Evolutionary conservation across 2,113 vertebrate species (phyloP), one percentile per base, ranked within the genome.

Genomic region (Misgurnus mizolepis): DNA sequence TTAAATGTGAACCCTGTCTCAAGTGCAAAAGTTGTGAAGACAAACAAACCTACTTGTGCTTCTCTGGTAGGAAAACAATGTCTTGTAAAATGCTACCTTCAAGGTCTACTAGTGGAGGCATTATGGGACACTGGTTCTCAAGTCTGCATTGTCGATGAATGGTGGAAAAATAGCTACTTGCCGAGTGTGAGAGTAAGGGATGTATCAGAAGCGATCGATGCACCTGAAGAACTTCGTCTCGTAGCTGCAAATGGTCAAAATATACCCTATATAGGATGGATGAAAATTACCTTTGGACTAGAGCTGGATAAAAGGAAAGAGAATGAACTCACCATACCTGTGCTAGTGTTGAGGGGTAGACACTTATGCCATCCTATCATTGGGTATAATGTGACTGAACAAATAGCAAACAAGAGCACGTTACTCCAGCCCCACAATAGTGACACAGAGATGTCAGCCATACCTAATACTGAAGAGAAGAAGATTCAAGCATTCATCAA

Each of bases 121-220:
- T 74, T 83, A 14, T 86, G 85, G 83, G 73, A 85, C 41, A 83
- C 76, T 0, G 85, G 81, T 10, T 86, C 86, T 39, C 81, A 83
- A 73, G 82, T 85, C 0, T 80, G 68, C 14, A 79, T 85, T 15
- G 70, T 88, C 14, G 47, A 81, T 86, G 79, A 89, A 10, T 4
- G 4, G 43, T 82, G 81, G 81, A 85, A 78, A 75, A 34, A 41
- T 2, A 5, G 53, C 5, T 3, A 83, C 4, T 15, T 87, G 5
- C 76, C 85, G 15, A 10, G 4, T 5, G 64, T 75, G 1, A 58
- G 11, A 43, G 11, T 88, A n/a, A 86, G 79, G n/a, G 7, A 82
- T 69, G 64, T 89, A 5, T 71, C 77, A 8, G 82, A 87, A 2
- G 18, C 72, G 2, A n/a, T 87, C 1, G 82, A 87, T 6, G 47